Conservation (phyloP, 2,113 vertebrate genomes). For the Syngnathoides biaculeatus region DNA sequence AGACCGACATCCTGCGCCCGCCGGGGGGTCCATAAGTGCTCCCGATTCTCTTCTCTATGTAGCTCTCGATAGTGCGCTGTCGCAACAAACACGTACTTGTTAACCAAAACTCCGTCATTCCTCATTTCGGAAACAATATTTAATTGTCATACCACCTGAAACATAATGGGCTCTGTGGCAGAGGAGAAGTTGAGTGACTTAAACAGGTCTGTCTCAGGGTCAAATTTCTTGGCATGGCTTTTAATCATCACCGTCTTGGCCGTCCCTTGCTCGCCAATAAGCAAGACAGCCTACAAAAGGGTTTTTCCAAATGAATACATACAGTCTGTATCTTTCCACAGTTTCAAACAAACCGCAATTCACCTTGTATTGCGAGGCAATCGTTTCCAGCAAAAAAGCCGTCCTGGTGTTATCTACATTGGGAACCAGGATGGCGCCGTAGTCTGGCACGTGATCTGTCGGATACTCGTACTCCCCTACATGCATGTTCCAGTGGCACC, state of each 20-base stretch:
- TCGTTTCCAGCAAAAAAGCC: constrained; percentile 80
- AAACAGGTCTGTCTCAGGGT: constrained; percentile 77
- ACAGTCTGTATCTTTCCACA: background rate
- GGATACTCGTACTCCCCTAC: constrained; percentile 81
- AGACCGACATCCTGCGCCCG: constrained; percentile 85
- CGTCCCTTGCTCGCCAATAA: constrained; percentile 89
- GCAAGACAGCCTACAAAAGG: constrained; percentile 78
- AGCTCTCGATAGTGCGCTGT: constrained; percentile 83
- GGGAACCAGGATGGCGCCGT: constrained; percentile 83
- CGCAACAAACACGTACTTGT: background rate
- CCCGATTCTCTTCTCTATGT: constrained; percentile 85
- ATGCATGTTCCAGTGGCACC: constrained; percentile 78
- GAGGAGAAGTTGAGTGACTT: constrained; percentile 87
- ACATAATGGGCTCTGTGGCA: constrained; percentile 86
- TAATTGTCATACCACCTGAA: constrained; percentile 75
- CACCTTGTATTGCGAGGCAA: constrained; percentile 86
- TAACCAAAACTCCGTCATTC: constrained; percentile 18
- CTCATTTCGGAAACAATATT: background rate
- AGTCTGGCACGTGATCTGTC: constrained; percentile 70
- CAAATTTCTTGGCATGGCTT: constrained; percentile 81
- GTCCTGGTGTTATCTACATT: constrained; percentile 87
- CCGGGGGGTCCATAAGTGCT: constrained; percentile 84
- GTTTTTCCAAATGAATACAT: background rate
- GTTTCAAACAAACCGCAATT: background rate
- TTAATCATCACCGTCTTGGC: constrained; percentile 89